phyloP scores from a whole-genome alignment of 1,140 invertebrate species.

The Oryctes rhinoceros region DNA sequence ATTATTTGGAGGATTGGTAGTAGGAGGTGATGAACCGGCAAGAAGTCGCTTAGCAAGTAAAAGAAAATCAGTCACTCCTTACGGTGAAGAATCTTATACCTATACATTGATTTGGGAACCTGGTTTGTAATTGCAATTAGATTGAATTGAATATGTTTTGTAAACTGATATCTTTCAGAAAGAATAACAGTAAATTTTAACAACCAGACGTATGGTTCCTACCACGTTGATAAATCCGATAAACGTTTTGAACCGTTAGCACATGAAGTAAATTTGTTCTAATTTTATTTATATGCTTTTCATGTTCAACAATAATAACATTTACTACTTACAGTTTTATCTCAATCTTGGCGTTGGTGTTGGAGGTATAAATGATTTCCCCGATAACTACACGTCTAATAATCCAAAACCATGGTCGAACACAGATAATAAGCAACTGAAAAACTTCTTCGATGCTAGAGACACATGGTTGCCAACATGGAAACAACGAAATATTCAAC shows the following conservation, averaged over 20 bases:
- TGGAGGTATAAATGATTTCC: constrained; percentile 53
- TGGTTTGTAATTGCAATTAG: constrained; percentile 43
- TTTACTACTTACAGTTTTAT: constrained; percentile 41
- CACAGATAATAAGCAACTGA: constrained; percentile 43
- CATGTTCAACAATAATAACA: too few relatives aligned
- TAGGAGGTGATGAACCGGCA: constrained; percentile 45
- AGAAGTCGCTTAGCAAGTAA: constrained; percentile 46
- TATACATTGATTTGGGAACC: constrained; percentile 50
- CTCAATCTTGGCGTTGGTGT: constrained; percentile 53
- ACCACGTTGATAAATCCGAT: constrained; percentile 17
- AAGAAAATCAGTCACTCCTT: constrained; percentile 38
- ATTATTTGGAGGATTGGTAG: constrained; percentile 51
- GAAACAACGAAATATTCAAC: constrained; percentile 41
- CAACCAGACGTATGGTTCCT: background rate
- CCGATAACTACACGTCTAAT: constrained; percentile 49
- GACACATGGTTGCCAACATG: constrained; percentile 50
- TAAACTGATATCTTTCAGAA: background rate
- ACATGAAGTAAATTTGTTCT: background rate
- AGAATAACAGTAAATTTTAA: constrained; percentile 17
- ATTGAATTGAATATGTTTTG: background rate
- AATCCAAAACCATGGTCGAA: constrained; percentile 52
- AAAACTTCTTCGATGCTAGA: constrained; percentile 48
- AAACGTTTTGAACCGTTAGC: background rate
- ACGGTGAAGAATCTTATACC: constrained; percentile 47
- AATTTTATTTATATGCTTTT: background rate